Base-by-base conservation (phyloP, 2,888 invertebrate species). In the Hirtodrosophila confusa region DNA sequence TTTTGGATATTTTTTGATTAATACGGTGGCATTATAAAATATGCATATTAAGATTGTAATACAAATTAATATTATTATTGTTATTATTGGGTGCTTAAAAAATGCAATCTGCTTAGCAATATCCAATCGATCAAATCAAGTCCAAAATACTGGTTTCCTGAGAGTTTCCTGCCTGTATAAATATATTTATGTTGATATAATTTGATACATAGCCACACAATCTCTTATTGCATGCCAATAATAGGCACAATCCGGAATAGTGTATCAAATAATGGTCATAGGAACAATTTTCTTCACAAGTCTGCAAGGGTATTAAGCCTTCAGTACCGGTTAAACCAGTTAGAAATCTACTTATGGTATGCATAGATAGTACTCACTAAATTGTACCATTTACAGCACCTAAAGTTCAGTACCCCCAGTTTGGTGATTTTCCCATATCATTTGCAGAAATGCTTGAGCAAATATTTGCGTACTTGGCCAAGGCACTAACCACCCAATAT, bases 391-490 rank as follows among this genome's bases (percentile, higher is more conserved):
- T n/a, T 47, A 24, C 7, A 23, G 10, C n/a, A 8, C 11, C 17
- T 12, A 17, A 3, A 11, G 12, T 31, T 24, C 44, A 5, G 12
- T 6, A 24, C 4, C 10, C 40, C 23, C 43, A 24, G 35, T 55
- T 31, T 29, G 4, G 4, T n/a, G n/a, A 11, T 45, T 11, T 41
- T 11, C 40, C 36, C 29, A 62, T 47, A 39, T 51, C 17, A 51
- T 75, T 68, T 54, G 39, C 45, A 12, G 3, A 53, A 56, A 50
- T 47, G 37, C 39, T 40, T 41, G 2, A 5, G 55, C 58, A 69
- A 75, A 73, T 73, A 70, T 73, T 75, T 73, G 45, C 43, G 43
- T 41, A 70, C 55, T 55, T 74, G 61, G 50, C 53, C 17, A 17
- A 31, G 40, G n/a, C 39, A 33, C 33, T 39, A 33, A 40, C n/a